These are phyloP conservation scores for Monodelphis domestica DNA, from an alignment of 2,797 vertebrate species.

Conservation along the genomic window DNA sequence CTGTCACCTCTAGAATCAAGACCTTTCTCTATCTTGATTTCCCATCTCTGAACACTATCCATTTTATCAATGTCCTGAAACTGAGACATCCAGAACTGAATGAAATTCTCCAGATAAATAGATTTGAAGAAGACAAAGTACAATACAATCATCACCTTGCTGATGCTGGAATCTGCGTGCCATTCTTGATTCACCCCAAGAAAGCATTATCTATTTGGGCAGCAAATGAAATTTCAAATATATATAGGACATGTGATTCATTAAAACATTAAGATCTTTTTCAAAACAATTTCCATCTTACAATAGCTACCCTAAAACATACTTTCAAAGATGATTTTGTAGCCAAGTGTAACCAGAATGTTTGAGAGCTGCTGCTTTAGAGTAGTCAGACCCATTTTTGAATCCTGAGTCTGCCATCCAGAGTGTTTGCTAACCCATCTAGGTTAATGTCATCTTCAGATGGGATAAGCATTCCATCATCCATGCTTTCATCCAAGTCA, in stretches of 20 bases:
- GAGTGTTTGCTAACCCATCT: not conserved
- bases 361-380: not conserved
- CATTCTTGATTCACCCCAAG: not conserved
- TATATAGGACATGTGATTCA: not conserved
- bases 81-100: too few species aligned
- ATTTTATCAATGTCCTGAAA: too few species aligned
- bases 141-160: too few species aligned
- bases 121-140: too few species aligned
- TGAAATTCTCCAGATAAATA: too few species aligned
- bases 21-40: too few species aligned
- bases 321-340: not conserved
- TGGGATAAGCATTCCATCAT: not conserved
- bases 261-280: not conserved
- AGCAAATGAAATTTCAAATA: not conserved
- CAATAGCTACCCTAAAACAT: not conserved
- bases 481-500: not conserved
- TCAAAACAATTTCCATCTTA: not conserved
- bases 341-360: not conserved
- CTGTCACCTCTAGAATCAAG: too few species aligned
- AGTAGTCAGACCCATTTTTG: not conserved
- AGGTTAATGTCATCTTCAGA: not conserved
- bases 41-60: too few species aligned
- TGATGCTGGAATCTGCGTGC: not conserved
- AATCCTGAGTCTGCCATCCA: not conserved
- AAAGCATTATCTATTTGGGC: not conserved